Evolutionary conservation across 1,140 invertebrate species (phyloP).

Genomic region (Euwallacea fornicatus): DNA sequence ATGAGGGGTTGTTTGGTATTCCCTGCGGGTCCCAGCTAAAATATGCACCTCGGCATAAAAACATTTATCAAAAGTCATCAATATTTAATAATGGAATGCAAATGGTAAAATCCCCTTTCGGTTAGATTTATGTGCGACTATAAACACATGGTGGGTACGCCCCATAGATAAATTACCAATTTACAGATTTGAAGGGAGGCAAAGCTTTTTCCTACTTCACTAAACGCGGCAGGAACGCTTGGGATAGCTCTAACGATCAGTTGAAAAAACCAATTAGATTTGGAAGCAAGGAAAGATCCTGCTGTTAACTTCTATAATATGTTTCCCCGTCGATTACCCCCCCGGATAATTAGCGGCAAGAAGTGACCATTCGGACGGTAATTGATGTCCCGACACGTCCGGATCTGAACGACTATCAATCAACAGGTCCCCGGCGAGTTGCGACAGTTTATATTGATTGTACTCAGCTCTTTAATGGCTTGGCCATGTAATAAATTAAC

Average conservation of each 20-base stretch:
- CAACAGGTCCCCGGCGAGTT: slow-evolving; percentile 25
- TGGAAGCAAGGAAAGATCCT: too few relatives aligned
- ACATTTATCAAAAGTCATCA: slow-evolving; percentile 12
- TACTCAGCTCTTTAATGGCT: slow-evolving; percentile 24
- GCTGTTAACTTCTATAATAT: neutral
- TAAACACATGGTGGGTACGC: slow-evolving; percentile 8
- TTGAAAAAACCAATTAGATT: too few relatives aligned
- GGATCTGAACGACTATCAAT: slow-evolving; percentile 22
- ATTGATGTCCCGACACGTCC: slow-evolving; percentile 27
- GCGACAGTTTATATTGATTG: slow-evolving; percentile 32
- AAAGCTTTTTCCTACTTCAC: too few relatives aligned
- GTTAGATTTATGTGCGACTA: slow-evolving; percentile 4
- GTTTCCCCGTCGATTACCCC: slow-evolving; percentile 5
- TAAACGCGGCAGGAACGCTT: too few relatives aligned
- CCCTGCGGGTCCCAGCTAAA: neutral
- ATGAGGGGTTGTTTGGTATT: neutral
- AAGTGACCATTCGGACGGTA: slow-evolving; percentile 24
- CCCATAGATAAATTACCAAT: slow-evolving; percentile 11
- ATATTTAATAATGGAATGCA: slow-evolving; percentile 19
- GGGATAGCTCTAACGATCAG: too few relatives aligned
- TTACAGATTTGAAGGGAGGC: neutral
- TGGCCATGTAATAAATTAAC: slow-evolving; percentile 22
- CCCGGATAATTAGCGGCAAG: slow-evolving; percentile 24
- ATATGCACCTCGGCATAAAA: slow-evolving; percentile 2
- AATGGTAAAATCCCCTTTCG: slow-evolving; percentile 8